These are phyloP conservation scores for Platycnemis pennipes DNA, from an alignment of 2,888 invertebrate genomes.

Conservation along the genomic window DNA sequence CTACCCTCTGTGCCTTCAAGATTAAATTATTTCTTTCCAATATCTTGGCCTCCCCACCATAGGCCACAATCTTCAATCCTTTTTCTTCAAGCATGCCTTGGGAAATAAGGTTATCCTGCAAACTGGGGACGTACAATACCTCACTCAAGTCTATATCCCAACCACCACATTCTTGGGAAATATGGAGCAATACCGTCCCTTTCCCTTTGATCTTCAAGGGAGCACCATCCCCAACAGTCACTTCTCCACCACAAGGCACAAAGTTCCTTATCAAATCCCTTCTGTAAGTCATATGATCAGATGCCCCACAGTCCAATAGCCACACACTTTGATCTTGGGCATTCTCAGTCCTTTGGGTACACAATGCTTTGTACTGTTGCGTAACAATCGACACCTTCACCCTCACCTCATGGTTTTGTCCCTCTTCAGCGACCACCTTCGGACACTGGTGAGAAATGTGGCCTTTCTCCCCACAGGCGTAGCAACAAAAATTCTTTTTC, in stretches of 20 bases:
- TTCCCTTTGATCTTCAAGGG: neutral
- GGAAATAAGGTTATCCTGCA: slow-evolving; percentile 8
- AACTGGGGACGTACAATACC: neutral
- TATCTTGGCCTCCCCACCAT: neutral
- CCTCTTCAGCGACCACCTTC: neutral
- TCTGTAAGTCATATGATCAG: slow-evolving; percentile 8
- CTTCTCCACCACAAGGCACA: neutral
- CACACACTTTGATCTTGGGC: neutral
- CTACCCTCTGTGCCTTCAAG: neutral
- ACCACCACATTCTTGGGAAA: neutral
- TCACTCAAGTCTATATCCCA: neutral
- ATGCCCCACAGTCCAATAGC: slow-evolving; percentile 25
- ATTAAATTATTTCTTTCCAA: neutral
- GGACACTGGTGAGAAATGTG: neutral
- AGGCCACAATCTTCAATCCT: neutral
- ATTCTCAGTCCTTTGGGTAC: neutral
- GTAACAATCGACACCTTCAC: slow-evolving; percentile 3
- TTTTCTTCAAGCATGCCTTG: neutral
- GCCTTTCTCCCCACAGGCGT: neutral
- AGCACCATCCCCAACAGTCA: neutral
- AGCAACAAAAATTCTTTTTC: neutral
- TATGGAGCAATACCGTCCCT: neutral
- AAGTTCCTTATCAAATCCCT: slow-evolving; percentile 9
- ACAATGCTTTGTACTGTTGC: neutral
- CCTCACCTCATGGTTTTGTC: neutral